Evolutionary conservation across 2,113 vertebrate genomes (phyloP), one percentile per base, ranked within the genome.

Genomic region (Coptodon rendalli): DNA sequence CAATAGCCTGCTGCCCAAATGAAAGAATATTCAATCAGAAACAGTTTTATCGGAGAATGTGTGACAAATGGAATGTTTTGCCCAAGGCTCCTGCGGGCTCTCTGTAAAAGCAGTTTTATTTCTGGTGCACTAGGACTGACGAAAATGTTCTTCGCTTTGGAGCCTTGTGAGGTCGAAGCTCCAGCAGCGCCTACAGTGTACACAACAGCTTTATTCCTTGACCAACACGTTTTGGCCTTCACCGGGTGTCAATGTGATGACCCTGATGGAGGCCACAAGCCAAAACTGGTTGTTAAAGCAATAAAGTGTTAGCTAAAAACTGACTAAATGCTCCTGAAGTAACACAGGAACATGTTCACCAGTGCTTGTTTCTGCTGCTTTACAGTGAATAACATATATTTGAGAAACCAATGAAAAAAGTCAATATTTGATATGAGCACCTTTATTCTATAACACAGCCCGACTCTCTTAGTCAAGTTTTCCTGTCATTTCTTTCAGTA

Each of bases 1-100:
- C 84, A 88, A 90, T 84, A 57, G 66, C 24, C 68, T 1, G 31
- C 61, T 6, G 40, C 45, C 17, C 73, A 76, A 92, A 92, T 81
- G 80, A 82, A 85, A 82, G 73, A 88, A 87, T 85, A 92, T 91
- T 92, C 90, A 88, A 89, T 91, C 84, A 87, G 31, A 54, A 31
- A 73, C 40, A 83, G 78, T 86, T 91, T 93, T 93, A 89, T 88
- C 31, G 3, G 66, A 79, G 53, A 83, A 57, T 27, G 81, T 86
- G 78, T 89, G 85, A 90, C 81, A 91, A 87, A 91, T 87, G 59
- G 81, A 86, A 29, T 53, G 82, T 83, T 86, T 83, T 45, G 36
- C 86, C 81, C 3, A 6, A 10, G 59, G 87, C 54, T 86, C 19
- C 48, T 36, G 54, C 2, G 0, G 80, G 22, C 9, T 4, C 11